Percentiles rank a stretch among this genome's conserved stretches.
Conservation (phyloP, 2,797 vertebrate genomes). For the Eurystomus glaucurus region DNA sequence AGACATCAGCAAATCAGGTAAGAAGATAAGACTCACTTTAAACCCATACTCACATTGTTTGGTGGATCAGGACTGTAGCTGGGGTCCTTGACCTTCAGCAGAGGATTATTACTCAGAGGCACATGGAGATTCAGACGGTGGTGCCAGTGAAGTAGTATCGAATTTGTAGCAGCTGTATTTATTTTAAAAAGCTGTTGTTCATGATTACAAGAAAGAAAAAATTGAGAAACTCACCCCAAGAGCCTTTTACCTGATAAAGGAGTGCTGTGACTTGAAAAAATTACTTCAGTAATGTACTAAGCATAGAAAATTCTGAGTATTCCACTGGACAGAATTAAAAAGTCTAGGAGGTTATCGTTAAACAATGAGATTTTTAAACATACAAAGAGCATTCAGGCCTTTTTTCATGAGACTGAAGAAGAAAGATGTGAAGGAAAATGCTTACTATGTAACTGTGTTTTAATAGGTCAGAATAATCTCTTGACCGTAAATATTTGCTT, state of each 20-base stretch:
- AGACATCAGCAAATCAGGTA: not conserved
- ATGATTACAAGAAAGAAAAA: not conserved
- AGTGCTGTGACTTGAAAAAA: not conserved
- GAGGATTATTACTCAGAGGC: not conserved
- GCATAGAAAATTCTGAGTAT: not conserved
- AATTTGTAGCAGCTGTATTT: not conserved
- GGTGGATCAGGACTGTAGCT: not conserved
- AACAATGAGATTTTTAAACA: not conserved
- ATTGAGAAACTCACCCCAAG: not conserved
- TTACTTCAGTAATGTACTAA: not conserved
- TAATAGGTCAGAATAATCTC: not conserved
- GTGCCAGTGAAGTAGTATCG: not conserved
- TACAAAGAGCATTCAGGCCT: not conserved
- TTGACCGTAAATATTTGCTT: not conserved
- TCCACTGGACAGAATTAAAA: not conserved
- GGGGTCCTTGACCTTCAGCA: not conserved
- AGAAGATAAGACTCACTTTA: not conserved
- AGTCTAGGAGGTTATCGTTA: not conserved
- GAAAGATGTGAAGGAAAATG: not conserved
- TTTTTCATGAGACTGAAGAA: not conserved
- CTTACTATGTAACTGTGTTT: not conserved
- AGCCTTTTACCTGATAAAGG: not conserved
- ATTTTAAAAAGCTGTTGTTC: not conserved
- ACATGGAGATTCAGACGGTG: not conserved
- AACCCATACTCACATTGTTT: not conserved